Evolutionary conservation across 2,888 invertebrate species (phyloP).

Genomic region (Flexamia atlantica): DNA sequence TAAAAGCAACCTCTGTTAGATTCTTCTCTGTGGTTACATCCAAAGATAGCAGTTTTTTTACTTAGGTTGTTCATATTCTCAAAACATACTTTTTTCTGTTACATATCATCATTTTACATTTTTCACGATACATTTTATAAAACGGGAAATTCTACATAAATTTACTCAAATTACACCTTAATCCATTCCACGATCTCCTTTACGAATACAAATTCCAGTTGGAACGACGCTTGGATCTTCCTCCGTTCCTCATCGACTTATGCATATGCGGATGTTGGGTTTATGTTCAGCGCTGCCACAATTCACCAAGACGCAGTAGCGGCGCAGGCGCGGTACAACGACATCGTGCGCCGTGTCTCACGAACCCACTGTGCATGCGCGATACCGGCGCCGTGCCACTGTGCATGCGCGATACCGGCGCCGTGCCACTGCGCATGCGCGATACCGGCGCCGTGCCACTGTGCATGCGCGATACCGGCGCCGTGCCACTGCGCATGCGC

Average conservation of each 20-base stretch:
- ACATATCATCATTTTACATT: no score
- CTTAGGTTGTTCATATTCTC: no score
- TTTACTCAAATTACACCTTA: no score
- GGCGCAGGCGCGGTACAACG: slow-evolving; percentile 34
- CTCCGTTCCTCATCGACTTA: slow-evolving; percentile 2
- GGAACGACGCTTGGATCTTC: neutral
- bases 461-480: neutral
- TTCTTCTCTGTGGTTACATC: no score
- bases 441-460: neutral
- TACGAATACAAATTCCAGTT: neutral
- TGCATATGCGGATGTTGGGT: neutral
- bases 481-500: slow-evolving; percentile 23
- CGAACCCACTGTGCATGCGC: neutral
- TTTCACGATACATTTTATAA: no score
- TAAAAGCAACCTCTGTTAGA: no score
- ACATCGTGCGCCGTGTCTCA: slow-evolving; percentile 39
- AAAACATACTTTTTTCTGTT: no score
- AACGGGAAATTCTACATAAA: no score
- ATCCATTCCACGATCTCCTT: neutral
- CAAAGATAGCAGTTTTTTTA: no score
- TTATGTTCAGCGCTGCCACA: neutral
- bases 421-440: slow-evolving; percentile 11
- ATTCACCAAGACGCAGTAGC: slow-evolving; percentile 5
- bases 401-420: slow-evolving; percentile 22
- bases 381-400: neutral